Evolutionary conservation across 2,888 invertebrate genomes (phyloP).

Genomic region (Drosophila bunnanda): DNA sequence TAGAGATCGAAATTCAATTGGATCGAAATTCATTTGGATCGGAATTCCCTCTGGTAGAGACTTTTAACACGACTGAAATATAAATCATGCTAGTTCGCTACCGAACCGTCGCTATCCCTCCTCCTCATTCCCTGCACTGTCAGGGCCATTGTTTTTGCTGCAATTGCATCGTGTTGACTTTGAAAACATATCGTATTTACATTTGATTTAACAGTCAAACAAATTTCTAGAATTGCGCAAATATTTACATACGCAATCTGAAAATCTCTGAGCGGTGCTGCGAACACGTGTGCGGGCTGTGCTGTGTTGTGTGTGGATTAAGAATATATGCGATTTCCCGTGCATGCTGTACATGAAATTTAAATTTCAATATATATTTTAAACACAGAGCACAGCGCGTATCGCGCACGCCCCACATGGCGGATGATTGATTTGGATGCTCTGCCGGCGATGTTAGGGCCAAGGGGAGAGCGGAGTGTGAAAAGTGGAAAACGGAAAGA

Average conservation of each 20-base stretch:
- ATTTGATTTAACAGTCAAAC: conserved; percentile 56
- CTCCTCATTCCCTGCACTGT: background rate
- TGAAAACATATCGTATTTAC: conserved; percentile 52
- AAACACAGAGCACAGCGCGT: conserved; percentile 7
- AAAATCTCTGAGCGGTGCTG: conserved; percentile 28
- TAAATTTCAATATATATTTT: conserved; percentile 41
- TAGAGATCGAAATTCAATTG: conserved; percentile 14
- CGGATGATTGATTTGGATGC: conserved; percentile 66
- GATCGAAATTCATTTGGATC: background rate
- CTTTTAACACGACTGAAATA: background rate
- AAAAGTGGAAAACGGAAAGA: background rate
- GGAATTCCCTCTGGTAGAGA: background rate
- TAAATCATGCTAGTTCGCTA: conserved; percentile 4
- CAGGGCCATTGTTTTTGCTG: conserved; percentile 36
- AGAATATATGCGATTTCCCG: conserved; percentile 23
- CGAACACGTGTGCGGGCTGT: conserved; percentile 37
- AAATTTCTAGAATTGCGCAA: conserved; percentile 52
- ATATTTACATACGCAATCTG: conserved; percentile 48
- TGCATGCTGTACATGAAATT: conserved; percentile 44
- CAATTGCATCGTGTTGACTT: conserved; percentile 42
- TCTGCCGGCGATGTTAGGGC: conserved; percentile 14
- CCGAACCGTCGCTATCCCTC: too few species aligned
- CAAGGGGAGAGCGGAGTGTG: background rate
- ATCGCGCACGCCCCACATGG: conserved; percentile 48
- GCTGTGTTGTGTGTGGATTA: conserved; percentile 22